These are phyloP conservation scores for Musca domestica DNA, from an alignment of 1,140 invertebrate genomes.

Conservation along the genomic window DNA sequence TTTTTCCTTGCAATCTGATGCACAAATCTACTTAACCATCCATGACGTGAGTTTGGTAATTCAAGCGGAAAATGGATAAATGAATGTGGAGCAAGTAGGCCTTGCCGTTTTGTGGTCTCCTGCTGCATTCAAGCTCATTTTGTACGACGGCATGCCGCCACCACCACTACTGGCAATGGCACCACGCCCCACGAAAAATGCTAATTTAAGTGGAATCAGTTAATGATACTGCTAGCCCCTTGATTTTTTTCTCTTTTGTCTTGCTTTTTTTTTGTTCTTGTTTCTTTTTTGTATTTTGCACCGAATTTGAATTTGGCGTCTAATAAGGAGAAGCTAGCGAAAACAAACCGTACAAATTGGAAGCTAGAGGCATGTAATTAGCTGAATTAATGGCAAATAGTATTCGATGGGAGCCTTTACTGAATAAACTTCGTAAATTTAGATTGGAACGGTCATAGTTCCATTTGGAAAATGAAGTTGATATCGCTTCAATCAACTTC, in stretches of 20 bases:
- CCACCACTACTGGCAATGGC: not conserved
- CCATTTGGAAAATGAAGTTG: too few relatives aligned
- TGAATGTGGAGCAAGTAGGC: conserved; percentile 8
- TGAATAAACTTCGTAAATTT: too few relatives aligned
- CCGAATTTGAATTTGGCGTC: too few relatives aligned
- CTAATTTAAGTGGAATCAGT: conserved; percentile 21
- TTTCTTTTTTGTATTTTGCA: conserved; percentile 42
- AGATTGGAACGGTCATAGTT: too few relatives aligned
- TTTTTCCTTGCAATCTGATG: not conserved
- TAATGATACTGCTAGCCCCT: conserved; percentile 19
- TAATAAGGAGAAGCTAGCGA: too few relatives aligned
- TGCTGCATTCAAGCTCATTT: conserved; percentile 5
- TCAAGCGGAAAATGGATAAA: conserved; percentile 20
- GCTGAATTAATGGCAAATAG: too few relatives aligned
- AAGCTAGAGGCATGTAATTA: too few relatives aligned
- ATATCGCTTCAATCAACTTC: too few relatives aligned
- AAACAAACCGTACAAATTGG: too few relatives aligned
- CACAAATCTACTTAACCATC: conserved; percentile 7
- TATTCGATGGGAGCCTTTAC: too few relatives aligned
- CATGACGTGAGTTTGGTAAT: conserved; percentile 16
- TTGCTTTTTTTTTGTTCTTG: conserved; percentile 51
- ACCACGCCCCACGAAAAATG: conserved; percentile 3
- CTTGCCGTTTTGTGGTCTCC: conserved; percentile 5
- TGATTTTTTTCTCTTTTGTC: conserved; percentile 42
- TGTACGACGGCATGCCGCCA: not conserved